These are phyloP conservation scores for Tenthredo distinguenda DNA, from an alignment of 2,888 invertebrate genomes.

Conservation along the genomic window DNA sequence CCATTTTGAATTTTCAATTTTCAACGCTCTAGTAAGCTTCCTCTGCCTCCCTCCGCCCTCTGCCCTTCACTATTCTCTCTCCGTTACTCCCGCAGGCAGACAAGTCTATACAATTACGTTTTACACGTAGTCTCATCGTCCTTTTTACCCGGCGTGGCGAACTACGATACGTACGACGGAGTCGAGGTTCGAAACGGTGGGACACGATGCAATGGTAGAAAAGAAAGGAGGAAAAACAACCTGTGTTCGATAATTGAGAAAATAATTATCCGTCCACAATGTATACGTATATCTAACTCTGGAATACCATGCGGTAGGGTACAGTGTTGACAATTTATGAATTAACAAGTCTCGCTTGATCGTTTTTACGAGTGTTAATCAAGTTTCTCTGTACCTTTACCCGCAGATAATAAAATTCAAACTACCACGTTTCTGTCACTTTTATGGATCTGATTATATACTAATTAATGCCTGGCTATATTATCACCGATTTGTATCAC, in stretches of 20 bases:
- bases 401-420: background rate
- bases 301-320: background rate
- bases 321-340: background rate
- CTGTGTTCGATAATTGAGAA: conserved; percentile 29
- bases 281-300: background rate
- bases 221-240: background rate
- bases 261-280: conserved; percentile 2
- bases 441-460: background rate
- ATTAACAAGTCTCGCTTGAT: conserved; percentile 13
- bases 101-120: conserved; percentile 47
- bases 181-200: background rate
- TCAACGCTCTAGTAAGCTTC: conserved; percentile 78
- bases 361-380: background rate
- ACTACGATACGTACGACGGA: background rate
- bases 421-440: background rate
- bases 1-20: conserved; percentile 79
- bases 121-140: conserved; percentile 48
- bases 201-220: background rate
- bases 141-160: conserved; percentile 27
- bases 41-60: conserved; percentile 61
- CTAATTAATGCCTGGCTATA: background rate
- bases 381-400: background rate
- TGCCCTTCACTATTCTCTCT: conserved; percentile 39
- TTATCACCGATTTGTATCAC: background rate
- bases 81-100: background rate